Conservation (phyloP, 2,797 vertebrate genomes). For the Rhodeus uyekii region DNA sequence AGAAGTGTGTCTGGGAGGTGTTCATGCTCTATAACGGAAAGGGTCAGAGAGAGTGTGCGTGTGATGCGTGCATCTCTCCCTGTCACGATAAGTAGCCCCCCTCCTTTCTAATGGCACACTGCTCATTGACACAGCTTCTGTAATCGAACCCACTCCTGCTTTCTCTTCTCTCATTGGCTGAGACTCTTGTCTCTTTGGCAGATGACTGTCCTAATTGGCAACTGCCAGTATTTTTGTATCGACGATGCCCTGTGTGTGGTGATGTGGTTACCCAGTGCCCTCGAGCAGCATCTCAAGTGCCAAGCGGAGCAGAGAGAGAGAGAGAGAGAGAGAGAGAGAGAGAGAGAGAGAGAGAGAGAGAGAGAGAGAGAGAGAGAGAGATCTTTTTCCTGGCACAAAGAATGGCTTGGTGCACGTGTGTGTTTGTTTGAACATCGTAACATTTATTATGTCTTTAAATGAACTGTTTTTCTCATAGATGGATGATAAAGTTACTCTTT, state of each 20-base stretch:
- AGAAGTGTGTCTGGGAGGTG: conserved; percentile 29
- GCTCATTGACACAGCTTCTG: conserved; percentile 47
- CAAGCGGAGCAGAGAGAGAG: conserved; percentile 29
- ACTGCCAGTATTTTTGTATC: conserved; percentile 24
- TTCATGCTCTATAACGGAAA: neutral
- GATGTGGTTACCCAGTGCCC: conserved; percentile 37
- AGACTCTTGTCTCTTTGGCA: conserved; percentile 16
- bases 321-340: conserved; percentile 22
- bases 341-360: conserved; percentile 18
- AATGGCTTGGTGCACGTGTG: conserved; percentile 10
- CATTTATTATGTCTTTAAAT: neutral
- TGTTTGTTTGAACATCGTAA: neutral
- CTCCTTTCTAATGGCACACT: conserved; percentile 19
- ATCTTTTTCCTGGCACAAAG: conserved; percentile 46
- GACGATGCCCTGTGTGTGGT: conserved; percentile 34
- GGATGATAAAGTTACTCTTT: neutral
- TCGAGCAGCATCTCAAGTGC: conserved; percentile 52
- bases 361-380: conserved; percentile 12
- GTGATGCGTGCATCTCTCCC: conserved; percentile 32
- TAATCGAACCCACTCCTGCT: conserved; percentile 23
- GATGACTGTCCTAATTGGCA: conserved; percentile 49
- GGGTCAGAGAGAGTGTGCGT: conserved; percentile 18
- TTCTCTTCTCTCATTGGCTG: conserved; percentile 4
- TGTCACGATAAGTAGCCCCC: conserved; percentile 43
- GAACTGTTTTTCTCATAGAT: neutral